A percentile compares a stretch with the other conserved stretches of the same genome.
Evolutionary conservation across 2,113 vertebrate species (phyloP).

Genomic region (Mugil cephalus): DNA sequence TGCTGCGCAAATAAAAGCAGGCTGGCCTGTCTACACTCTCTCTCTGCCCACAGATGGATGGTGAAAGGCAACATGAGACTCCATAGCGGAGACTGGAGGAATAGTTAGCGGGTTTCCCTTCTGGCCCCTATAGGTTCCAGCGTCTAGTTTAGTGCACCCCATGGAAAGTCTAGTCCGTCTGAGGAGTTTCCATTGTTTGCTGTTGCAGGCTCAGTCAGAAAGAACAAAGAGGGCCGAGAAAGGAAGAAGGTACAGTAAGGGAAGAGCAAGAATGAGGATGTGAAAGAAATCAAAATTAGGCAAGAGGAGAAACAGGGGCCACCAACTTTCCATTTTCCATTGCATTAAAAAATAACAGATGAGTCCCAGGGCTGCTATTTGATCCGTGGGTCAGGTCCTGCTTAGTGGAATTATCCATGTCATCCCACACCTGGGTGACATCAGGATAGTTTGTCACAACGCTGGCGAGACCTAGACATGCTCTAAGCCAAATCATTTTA

Average conservation of each 20-base stretch:
- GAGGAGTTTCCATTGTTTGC: constrained; percentile 70
- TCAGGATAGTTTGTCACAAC: constrained; percentile 11
- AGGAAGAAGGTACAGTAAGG: neutral
- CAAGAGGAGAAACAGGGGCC: constrained; percentile 16
- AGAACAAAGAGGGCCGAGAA: constrained; percentile 28
- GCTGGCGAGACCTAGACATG: constrained; percentile 32
- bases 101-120: constrained; percentile 65
- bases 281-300: constrained; percentile 18
- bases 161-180: constrained; percentile 72
- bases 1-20: constrained; percentile 80
- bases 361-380: constrained; percentile 8
- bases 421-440: no score
- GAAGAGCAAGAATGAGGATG: constrained; percentile 36
- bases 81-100: constrained; percentile 52
- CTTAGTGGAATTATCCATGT: neutral
- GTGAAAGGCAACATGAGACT: constrained; percentile 80
- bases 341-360: constrained; percentile 43
- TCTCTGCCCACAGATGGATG: constrained; percentile 79
- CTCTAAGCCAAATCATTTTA: constrained; percentile 39
- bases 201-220: constrained; percentile 1
- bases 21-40: constrained; percentile 82
- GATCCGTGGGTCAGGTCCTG: constrained; percentile 24
- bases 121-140: constrained; percentile 52
- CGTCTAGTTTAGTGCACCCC: constrained; percentile 50
- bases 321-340: constrained; percentile 42